These are phyloP conservation scores for Protaetia brevitarsis DNA, from an alignment of 1,140 invertebrate species.

Conservation along the genomic window DNA sequence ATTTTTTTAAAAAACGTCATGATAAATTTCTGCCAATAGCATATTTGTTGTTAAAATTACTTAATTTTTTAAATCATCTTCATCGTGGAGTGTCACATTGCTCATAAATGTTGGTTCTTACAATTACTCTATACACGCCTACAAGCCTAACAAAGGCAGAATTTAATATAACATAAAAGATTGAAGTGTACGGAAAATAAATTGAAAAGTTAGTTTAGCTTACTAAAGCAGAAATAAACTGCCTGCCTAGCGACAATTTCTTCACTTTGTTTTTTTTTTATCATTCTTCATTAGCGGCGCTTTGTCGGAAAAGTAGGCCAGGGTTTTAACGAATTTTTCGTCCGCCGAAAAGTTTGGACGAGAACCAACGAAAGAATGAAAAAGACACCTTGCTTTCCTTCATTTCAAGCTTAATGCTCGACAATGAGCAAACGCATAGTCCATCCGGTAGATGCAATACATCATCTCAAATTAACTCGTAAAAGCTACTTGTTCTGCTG, in stretches of 20 bases:
- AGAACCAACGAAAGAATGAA: background rate
- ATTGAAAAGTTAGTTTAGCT: constrained; percentile 16
- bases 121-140: no score
- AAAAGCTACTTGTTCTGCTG: constrained; percentile 8
- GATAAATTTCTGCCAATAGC: no score
- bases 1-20: no score
- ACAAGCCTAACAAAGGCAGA: background rate
- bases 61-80: no score
- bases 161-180: constrained; percentile 3
- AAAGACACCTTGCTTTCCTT: background rate
- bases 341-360: background rate
- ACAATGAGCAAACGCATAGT: constrained; percentile 11
- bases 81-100: no score
- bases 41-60: no score
- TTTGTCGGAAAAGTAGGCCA: background rate
- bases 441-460: constrained; percentile 5
- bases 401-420: constrained; percentile 1
- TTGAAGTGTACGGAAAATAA: background rate
- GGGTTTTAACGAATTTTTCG: background rate
- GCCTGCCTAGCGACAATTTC: background rate
- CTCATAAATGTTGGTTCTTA: no score
- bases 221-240: background rate
- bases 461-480: constrained; percentile 15
- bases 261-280: background rate
- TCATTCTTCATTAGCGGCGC: constrained; percentile 5